Percentiles rank a stretch among this genome's conserved stretches.
Conservation (phyloP, 2,888 invertebrate genomes). For the Ganaspis brasiliensis region DNA sequence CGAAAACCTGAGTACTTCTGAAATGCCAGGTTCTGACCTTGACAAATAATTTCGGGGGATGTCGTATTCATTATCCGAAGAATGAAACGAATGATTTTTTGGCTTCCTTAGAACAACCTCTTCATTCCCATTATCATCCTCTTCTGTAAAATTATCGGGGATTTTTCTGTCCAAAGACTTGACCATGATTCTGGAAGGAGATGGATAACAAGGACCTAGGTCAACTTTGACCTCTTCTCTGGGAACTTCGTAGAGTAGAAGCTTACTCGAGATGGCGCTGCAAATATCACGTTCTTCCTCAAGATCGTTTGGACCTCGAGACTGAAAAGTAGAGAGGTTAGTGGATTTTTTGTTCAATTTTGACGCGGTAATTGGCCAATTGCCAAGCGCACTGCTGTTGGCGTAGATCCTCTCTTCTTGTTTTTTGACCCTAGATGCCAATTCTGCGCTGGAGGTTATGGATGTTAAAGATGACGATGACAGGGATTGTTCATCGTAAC, state of each 20-base stretch:
- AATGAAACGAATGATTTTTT: background rate
- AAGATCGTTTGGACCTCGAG: too few relatives aligned
- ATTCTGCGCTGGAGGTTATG: constrained; percentile 60
- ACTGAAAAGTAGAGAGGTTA: constrained; percentile 38
- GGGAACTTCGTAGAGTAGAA: constrained; percentile 65
- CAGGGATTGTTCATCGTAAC: constrained; percentile 68
- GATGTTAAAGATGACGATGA: constrained; percentile 64
- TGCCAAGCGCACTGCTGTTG: background rate
- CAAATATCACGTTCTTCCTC: constrained; percentile 28
- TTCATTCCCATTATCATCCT: background rate
- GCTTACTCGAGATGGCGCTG: constrained; percentile 48
- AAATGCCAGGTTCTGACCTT: constrained; percentile 60
- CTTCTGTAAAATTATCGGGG: background rate
- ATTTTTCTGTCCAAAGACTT: constrained; percentile 52
- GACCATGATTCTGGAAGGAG: background rate
- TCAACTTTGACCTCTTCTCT: constrained; percentile 63
- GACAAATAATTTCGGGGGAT: constrained; percentile 61
- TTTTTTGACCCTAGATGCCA: too few relatives aligned
- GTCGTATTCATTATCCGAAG: constrained; percentile 61
- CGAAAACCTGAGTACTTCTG: background rate
- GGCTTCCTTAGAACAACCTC: background rate
- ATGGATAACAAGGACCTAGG: constrained; percentile 61
- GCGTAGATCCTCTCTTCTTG: constrained; percentile 17
- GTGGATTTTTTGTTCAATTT: background rate
- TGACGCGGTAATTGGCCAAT: background rate